Evolutionary conservation across 2,888 invertebrate genomes (phyloP), one percentile per base, ranked within the genome.

Genomic region (Drosophila kuntzei): DNA sequence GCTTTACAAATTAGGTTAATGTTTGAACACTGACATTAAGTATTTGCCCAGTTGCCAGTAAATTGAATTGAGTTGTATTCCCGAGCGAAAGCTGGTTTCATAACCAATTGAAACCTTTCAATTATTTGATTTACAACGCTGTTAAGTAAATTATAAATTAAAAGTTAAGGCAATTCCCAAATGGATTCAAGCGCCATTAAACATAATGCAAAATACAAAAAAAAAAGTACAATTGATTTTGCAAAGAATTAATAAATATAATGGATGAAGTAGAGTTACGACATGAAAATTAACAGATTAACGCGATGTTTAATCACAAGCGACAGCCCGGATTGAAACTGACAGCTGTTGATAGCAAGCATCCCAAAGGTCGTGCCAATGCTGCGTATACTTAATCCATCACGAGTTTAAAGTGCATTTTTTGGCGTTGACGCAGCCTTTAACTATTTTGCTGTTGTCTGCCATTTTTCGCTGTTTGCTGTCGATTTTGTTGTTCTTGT

Each of bases 331-430:
- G n/a, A 50, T 36, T 14, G 16, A 25, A 27, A 20, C 41, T 41
- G 55, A 43, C 43, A 66, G 61, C 65, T 43, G 58, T 44, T 70
- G 58, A 75, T 34, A 43, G 22, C 25, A 14, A 36, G 7, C 20
- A n/a, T 18, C 18, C 51, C 32, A 22, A 44, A 62, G 74, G 55
- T 60, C 46, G 44, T 34, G 51, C 29, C 57, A 41, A 60, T 18
- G 43, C n/a, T 16, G 60, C 59, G 70, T 73, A 77, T 73, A 54
- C 72, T 71, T 68, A 75, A 75, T 71, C 53, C 71, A 63, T 61
- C 60, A 63, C 37, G 49, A 49, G 47, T 60, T 74, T 62, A 71
- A 71, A 75, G 57, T 70, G 71, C 61, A 71, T 55, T 61, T 61
- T 44, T 27, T 44, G n/a, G 39, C 44, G n/a, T 34, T 65, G 53